Conservation (phyloP, 2,113 vertebrate genomes). For the Microtus pennsylvanicus region DNA sequence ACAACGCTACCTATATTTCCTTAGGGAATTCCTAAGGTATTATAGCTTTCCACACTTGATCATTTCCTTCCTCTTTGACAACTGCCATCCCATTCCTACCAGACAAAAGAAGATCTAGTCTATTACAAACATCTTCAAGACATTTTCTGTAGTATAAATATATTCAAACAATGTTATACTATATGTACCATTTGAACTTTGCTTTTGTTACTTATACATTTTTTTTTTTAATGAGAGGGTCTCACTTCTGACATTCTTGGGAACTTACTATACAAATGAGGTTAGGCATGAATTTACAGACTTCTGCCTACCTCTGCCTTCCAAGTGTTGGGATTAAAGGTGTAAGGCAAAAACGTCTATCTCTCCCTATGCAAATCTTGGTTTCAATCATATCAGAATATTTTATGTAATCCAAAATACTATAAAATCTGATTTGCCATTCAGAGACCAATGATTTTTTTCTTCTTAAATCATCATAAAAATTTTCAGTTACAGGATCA, state of each 20-base stretch:
- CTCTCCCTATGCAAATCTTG: neutral
- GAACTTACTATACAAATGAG: neutral
- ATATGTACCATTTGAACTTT: neutral
- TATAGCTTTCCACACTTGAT: neutral
- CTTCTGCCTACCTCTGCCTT: neutral
- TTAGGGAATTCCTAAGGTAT: neutral
- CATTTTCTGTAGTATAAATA: neutral
- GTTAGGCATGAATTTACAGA: neutral
- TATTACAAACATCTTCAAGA: neutral
- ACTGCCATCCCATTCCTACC: neutral
- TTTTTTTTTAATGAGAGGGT: neutral
- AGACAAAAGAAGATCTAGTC: slow-evolving; percentile 7
- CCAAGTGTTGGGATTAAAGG: neutral
- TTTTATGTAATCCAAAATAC: neutral
- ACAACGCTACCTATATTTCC: neutral
- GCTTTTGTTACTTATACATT: neutral
- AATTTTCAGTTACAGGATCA: neutral
- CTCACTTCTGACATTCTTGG: neutral
- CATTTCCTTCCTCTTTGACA: slow-evolving; percentile 49
- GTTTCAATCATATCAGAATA: neutral
- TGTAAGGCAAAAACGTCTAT: accelerated
- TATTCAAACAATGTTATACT: neutral
- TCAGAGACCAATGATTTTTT: neutral
- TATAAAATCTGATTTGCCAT: neutral
- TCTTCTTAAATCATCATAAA: neutral